These are phyloP conservation scores for Plagodis pulveraria DNA, from an alignment of 2,888 invertebrate genomes.

Conservation along the genomic window DNA sequence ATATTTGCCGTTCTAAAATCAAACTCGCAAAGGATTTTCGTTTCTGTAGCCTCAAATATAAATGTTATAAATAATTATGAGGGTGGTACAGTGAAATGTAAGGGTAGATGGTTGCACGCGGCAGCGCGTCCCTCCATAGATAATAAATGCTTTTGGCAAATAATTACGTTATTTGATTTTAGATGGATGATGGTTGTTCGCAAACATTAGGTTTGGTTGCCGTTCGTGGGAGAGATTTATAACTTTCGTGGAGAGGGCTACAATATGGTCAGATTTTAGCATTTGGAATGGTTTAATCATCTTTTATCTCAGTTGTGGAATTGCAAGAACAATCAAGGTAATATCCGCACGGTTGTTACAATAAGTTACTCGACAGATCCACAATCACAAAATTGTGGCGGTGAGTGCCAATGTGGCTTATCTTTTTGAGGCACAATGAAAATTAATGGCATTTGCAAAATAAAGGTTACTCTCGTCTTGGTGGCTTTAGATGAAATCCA, in stretches of 20 bases:
- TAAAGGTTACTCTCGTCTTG: too few relatives aligned
- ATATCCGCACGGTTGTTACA: too few relatives aligned
- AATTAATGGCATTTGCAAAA: too few relatives aligned
- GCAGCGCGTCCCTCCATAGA: conserved; percentile 72
- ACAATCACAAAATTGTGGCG: too few relatives aligned
- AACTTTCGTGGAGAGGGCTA: neutral
- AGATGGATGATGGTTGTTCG: conserved; percentile 79
- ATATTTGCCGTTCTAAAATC: conserved; percentile 18
- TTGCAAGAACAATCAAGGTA: too few relatives aligned
- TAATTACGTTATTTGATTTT: conserved; percentile 83
- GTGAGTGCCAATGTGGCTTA: too few relatives aligned
- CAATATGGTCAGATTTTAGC: neutral
- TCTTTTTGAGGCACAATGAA: too few relatives aligned
- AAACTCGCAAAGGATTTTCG: conserved; percentile 21
- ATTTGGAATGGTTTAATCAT: too few relatives aligned
- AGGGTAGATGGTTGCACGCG: conserved; percentile 57
- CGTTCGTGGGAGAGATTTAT: conserved; percentile 66
- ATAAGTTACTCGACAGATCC: too few relatives aligned
- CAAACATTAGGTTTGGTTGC: conserved; percentile 58
- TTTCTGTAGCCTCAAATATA: conserved; percentile 22
- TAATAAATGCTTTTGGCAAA: conserved; percentile 82
- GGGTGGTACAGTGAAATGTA: conserved; percentile 12
- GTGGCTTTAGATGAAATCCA: too few relatives aligned
- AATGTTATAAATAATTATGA: conserved; percentile 5
- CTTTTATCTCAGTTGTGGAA: too few relatives aligned